Percentiles rank a stretch among this genome's conserved stretches.
These are phyloP conservation scores for Sebastiscus tertius DNA, from an alignment of 2,797 vertebrate genomes.

Conservation along the genomic window DNA sequence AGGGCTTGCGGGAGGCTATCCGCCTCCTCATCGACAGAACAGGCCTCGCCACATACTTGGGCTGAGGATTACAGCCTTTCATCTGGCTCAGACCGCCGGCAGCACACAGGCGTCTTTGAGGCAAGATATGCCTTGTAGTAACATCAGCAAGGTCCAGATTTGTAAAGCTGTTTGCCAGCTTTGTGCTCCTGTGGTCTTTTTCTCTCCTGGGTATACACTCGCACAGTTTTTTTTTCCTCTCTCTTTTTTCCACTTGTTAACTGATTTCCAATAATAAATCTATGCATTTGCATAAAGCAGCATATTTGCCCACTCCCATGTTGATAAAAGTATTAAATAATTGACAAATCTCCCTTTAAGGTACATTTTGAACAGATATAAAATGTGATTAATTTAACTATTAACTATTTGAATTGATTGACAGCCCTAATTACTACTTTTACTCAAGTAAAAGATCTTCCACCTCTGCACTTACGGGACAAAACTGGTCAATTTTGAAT, in stretches of 20 bases:
- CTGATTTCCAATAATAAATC: too few species aligned
- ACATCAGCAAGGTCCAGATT: conserved; percentile 57
- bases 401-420: too few species aligned
- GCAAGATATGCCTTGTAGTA: conserved; percentile 59
- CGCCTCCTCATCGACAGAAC: conserved; percentile 57
- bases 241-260: background rate
- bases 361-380: too few species aligned
- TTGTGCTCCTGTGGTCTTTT: conserved; percentile 37
- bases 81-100: conserved; percentile 60
- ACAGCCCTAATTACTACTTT: too few species aligned
- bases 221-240: too few species aligned
- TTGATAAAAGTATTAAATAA: too few species aligned
- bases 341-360: too few species aligned
- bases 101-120: conserved; percentile 67
- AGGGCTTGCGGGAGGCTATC: conserved; percentile 44
- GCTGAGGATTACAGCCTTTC: conserved; percentile 72
- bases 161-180: conserved; percentile 52
- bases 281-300: too few species aligned
- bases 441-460: too few species aligned
- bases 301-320: too few species aligned
- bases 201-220: background rate
- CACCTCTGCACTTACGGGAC: background rate
- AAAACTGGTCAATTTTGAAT: conserved; percentile 36
- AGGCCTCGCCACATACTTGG: conserved; percentile 62
- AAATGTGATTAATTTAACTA: too few species aligned